Conservation (phyloP, 2,888 invertebrate species). For the Eupithecia subumbrata region DNA sequence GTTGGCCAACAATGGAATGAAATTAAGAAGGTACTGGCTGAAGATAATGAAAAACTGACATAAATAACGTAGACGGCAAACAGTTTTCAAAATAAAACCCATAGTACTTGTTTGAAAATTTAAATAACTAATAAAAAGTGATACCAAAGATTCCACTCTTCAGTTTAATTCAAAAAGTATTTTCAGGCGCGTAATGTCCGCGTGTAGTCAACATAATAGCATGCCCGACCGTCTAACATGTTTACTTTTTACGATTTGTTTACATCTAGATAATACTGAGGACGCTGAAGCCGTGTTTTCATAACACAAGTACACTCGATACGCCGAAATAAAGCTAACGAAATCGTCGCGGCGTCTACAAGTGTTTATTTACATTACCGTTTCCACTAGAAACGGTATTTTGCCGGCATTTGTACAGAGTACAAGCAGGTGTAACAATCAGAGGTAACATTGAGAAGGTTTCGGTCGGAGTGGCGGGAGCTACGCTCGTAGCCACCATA, state of each 20-base stretch:
- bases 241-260: slow-evolving; percentile 43
- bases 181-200: slow-evolving; percentile 12
- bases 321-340: slow-evolving; percentile 36
- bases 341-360: slow-evolving; percentile 57
- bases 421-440: slow-evolving; percentile 50
- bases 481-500: slow-evolving; percentile 76
- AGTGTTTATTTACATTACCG: slow-evolving; percentile 76
- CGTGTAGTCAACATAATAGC: slow-evolving; percentile 25
- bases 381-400: slow-evolving; percentile 33
- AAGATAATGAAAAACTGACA: background rate
- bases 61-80: background rate
- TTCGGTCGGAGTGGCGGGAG: slow-evolving; percentile 57
- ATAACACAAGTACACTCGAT: slow-evolving; percentile 28
- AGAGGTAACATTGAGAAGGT: slow-evolving; percentile 48
- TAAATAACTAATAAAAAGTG: background rate
- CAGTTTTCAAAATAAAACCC: background rate
- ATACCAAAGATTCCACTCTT: background rate
- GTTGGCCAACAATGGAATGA: background rate
- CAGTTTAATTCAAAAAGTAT: background rate
- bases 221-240: slow-evolving; percentile 26
- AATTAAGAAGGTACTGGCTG: background rate
- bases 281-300: slow-evolving; percentile 38
- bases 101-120: background rate
- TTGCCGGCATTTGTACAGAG: slow-evolving; percentile 45
- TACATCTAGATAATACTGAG: slow-evolving; percentile 43